These are phyloP conservation scores for Scaptomyza parva DNA, from an alignment of 2,888 invertebrate species.

Conservation along the genomic window DNA sequence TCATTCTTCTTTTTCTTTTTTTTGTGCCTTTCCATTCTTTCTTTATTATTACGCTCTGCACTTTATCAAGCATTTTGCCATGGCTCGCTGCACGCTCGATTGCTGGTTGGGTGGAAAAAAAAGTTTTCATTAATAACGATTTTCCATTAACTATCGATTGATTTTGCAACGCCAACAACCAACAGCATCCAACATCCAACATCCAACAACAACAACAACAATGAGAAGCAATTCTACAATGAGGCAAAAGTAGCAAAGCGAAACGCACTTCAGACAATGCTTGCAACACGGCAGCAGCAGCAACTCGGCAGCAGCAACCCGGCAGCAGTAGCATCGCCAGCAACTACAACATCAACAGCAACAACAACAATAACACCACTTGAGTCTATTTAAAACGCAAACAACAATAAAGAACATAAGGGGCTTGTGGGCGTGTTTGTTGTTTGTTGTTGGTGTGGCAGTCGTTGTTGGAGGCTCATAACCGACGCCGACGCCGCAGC, in stretches of 20 bases:
- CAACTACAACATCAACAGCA: constrained; percentile 38
- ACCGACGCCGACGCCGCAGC: constrained; percentile 64
- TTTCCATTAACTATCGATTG: constrained; percentile 85
- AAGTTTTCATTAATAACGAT: constrained; percentile 85
- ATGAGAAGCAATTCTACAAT: constrained; percentile 47
- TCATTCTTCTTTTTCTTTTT: constrained; percentile 37
- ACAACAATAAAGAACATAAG: constrained; percentile 78
- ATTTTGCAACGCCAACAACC: constrained; percentile 75
- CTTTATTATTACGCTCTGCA: constrained; percentile 64
- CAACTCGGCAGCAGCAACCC: constrained; percentile 43
- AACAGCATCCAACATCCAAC: constrained; percentile 54
- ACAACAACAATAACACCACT: constrained; percentile 66
- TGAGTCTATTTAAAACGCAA: constrained; percentile 79
- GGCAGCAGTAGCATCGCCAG: constrained; percentile 49
- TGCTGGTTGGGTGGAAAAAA: constrained; percentile 63
- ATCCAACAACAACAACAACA: constrained; percentile 28
- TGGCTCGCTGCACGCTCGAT: constrained; percentile 81
- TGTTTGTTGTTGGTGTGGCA: no score
- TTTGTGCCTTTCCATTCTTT: constrained; percentile 15
- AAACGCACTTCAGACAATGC: constrained; percentile 81
- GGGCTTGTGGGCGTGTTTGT: constrained; percentile 29
- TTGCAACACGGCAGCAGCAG: constrained; percentile 61
- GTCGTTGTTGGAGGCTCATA: constrained; percentile 65
- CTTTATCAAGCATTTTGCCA: constrained; percentile 82
- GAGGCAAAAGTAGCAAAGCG: constrained; percentile 68